phyloP scores from a whole-genome alignment of 2,888 invertebrate species.

The Coecobrya sp. region DNA sequence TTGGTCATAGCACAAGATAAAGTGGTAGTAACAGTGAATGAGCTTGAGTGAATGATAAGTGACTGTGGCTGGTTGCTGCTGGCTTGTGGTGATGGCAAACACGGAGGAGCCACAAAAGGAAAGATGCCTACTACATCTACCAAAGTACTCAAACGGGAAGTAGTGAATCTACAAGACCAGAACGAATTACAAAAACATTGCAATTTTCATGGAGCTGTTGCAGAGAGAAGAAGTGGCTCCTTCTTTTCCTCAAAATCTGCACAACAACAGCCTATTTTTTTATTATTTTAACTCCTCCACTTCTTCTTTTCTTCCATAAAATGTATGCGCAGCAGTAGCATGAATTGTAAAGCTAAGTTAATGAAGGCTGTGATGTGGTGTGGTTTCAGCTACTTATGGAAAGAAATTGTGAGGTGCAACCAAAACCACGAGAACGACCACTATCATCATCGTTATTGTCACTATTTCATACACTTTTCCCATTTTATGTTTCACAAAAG shows the following conservation, averaged over 20 bases:
- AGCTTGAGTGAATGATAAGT: conserved; percentile 33
- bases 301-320: background rate
- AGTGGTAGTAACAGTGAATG: conserved; percentile 17
- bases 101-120: conserved; percentile 42
- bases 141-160: conserved; percentile 53
- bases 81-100: conserved; percentile 65
- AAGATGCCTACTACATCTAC: background rate
- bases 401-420: conserved; percentile 58
- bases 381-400: conserved; percentile 15
- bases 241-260: conserved; percentile 39
- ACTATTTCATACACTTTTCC: conserved; percentile 75
- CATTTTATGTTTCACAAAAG: conserved; percentile 17
- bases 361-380: conserved; percentile 34
- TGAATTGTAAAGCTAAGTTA: conserved; percentile 12
- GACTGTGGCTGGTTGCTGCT: conserved; percentile 43
- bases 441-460: conserved; percentile 77
- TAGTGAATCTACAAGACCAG: conserved; percentile 73
- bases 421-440: conserved; percentile 69
- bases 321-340: background rate
- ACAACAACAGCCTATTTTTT: background rate
- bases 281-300: background rate
- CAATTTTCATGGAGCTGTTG: conserved; percentile 79
- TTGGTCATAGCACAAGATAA: conserved; percentile 56
- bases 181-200: conserved; percentile 81
- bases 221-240: conserved; percentile 20